A percentile compares a stretch with the other conserved stretches of the same genome.
Evolutionary conservation across 2,888 invertebrate species (phyloP).

Genomic region (Seira musarum): DNA sequence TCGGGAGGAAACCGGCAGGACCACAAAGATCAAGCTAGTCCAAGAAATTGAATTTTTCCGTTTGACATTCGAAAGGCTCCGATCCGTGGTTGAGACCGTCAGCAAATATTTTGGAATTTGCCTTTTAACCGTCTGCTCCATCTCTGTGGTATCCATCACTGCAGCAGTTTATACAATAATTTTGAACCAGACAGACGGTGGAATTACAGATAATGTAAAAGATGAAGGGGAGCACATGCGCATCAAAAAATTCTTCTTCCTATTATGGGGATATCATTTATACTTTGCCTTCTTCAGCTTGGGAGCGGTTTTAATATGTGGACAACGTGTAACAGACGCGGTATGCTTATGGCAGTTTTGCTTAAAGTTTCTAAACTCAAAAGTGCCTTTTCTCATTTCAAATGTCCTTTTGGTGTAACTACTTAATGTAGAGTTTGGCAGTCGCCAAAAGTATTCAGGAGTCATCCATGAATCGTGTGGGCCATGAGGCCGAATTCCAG

Average conservation of each 20-base stretch:
- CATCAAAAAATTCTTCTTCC: conserved; percentile 12
- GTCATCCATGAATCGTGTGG: neutral
- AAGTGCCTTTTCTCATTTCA: too few species aligned
- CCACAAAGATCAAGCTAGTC: too few species aligned
- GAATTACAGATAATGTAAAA: neutral
- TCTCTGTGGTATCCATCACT: conserved; percentile 25
- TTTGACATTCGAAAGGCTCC: conserved; percentile 4
- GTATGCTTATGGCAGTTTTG: too few species aligned
- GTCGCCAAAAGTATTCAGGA: conserved; percentile 20
- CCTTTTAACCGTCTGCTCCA: conserved; percentile 19
- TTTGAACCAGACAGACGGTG: conserved; percentile 1
- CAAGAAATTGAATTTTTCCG: conserved; percentile 26
- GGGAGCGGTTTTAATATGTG: conserved; percentile 25
- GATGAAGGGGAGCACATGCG: neutral
- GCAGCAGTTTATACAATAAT: conserved; percentile 38
- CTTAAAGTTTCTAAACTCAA: too few species aligned
- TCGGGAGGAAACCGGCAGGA: neutral
- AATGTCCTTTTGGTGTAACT: too few species aligned
- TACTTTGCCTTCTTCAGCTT: conserved; percentile 24
- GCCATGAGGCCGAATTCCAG: conserved; percentile 20
- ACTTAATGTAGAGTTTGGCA: neutral
- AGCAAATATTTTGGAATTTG: conserved; percentile 38
- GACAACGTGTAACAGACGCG: conserved; percentile 28
- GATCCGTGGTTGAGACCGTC: neutral
- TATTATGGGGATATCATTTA: conserved; percentile 33